A percentile compares a stretch with the other conserved stretches of the same genome.
Evolutionary conservation across 2,113 vertebrate genomes (phyloP).

Genomic region (Nesoenas mayeri): DNA sequence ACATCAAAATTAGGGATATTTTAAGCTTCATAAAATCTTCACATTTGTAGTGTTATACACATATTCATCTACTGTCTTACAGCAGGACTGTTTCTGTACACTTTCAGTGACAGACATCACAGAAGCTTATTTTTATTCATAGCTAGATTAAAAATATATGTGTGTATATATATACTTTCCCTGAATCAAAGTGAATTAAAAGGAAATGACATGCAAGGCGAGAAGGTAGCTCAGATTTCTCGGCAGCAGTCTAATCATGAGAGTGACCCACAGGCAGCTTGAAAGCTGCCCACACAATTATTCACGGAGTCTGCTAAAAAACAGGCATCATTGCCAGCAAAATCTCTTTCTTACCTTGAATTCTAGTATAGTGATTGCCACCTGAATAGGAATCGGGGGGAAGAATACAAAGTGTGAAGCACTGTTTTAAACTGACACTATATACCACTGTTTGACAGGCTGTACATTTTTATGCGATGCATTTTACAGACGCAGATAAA

Average conservation of each 20-base stretch:
- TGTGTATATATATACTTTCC: background rate
- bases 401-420: constrained; percentile 9
- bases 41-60: background rate
- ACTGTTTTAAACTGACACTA: constrained; percentile 3
- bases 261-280: background rate
- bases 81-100: background rate
- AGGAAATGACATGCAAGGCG: background rate
- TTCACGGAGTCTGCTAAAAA: constrained; percentile 23
- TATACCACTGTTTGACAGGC: background rate
- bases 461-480: background rate
- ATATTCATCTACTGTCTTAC: background rate
- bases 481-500: constrained; percentile 21
- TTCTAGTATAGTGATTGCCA: constrained; percentile 5
- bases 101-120: background rate
- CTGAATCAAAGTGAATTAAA: constrained; percentile 50
- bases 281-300: constrained; percentile 30
- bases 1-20: background rate
- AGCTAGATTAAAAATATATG: background rate
- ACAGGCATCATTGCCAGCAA: background rate
- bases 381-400: background rate
- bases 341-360: constrained; percentile 44
- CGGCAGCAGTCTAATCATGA: constrained; percentile 34
- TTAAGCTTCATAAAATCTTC: background rate
- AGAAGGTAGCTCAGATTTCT: constrained; percentile 9
- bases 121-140: constrained; percentile 38